phyloP scores from a whole-genome alignment of 1,140 invertebrate genomes.

The Coptotermes formosanus region DNA sequence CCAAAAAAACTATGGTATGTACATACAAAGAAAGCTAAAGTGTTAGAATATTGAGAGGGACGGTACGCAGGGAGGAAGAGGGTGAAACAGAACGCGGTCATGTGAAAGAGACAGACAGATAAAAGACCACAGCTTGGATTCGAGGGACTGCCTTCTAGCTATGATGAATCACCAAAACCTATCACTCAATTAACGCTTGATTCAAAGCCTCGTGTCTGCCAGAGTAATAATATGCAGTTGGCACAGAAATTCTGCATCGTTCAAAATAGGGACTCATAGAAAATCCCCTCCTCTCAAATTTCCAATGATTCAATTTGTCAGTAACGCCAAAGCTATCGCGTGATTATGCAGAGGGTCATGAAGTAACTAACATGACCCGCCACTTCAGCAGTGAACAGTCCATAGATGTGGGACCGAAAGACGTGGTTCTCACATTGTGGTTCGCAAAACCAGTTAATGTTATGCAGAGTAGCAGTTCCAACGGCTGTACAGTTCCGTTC shows the following conservation, averaged over 20 bases:
- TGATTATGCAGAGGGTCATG: no score
- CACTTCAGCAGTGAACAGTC: neutral
- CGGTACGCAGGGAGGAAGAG: neutral
- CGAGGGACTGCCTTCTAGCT: neutral
- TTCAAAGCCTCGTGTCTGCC: neutral
- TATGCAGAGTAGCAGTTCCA: no score
- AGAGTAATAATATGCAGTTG: neutral
- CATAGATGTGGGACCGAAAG: no score
- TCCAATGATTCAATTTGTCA: slow-evolving; percentile 1
- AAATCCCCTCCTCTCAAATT: no score
- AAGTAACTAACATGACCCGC: neutral
- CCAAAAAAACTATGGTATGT: neutral
- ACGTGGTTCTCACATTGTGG: no score
- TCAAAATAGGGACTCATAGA: neutral
- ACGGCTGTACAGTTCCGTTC: no score
- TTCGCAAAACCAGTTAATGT: no score
- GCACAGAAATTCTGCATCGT: no score
- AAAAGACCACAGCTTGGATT: no score
- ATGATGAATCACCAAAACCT: slow-evolving; percentile 2
- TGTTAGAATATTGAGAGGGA: neutral
- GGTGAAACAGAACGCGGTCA: neutral
- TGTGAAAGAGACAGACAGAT: no score
- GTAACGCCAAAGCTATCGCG: neutral
- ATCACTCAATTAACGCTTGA: slow-evolving; percentile 18
- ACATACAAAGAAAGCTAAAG: neutral